Percentiles rank a stretch among this genome's conserved stretches.
Evolutionary conservation across 2,113 vertebrate species (phyloP).

Genomic region (Cheirogaleus medius): DNA sequence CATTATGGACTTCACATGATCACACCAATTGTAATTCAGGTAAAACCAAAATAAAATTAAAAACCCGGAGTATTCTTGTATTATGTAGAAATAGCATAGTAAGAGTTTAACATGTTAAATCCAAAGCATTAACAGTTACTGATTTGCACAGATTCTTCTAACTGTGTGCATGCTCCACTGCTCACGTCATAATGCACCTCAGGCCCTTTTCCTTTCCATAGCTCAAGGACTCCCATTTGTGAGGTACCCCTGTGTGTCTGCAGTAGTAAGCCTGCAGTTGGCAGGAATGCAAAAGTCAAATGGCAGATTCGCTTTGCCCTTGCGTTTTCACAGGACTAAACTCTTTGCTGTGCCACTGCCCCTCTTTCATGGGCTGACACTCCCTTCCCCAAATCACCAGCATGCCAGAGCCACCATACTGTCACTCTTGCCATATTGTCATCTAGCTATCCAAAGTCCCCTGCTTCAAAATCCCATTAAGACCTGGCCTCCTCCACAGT

Average conservation of each 20-base stretch:
- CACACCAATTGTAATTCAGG: not conserved
- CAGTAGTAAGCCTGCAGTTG: not conserved
- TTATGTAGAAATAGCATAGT: not conserved
- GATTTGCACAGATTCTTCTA: not conserved
- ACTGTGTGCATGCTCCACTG: not conserved
- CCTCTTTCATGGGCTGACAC: not conserved
- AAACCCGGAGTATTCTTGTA: not conserved
- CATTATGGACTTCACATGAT: not conserved
- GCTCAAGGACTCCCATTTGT: not conserved
- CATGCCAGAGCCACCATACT: not conserved
- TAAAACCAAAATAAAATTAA: constrained; percentile 30
- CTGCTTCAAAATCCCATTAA: constrained; percentile 61
- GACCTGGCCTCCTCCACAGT: constrained; percentile 39
- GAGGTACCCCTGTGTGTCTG: constrained; percentile 4
- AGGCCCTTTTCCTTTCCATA: not conserved
- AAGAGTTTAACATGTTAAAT: not conserved
- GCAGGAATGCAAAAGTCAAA: constrained; percentile 22
- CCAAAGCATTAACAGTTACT: not conserved
- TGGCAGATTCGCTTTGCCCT: constrained; percentile 5
- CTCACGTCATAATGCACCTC: not conserved
- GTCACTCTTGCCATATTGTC: constrained; percentile 45
- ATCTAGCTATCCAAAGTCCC: constrained; percentile 53
- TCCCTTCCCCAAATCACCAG: not conserved
- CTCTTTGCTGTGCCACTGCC: not conserved
- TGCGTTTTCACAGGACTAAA: constrained; percentile 1